phyloP scores from a whole-genome alignment of 2,113 vertebrate genomes.

The Eurystomus gularis region DNA sequence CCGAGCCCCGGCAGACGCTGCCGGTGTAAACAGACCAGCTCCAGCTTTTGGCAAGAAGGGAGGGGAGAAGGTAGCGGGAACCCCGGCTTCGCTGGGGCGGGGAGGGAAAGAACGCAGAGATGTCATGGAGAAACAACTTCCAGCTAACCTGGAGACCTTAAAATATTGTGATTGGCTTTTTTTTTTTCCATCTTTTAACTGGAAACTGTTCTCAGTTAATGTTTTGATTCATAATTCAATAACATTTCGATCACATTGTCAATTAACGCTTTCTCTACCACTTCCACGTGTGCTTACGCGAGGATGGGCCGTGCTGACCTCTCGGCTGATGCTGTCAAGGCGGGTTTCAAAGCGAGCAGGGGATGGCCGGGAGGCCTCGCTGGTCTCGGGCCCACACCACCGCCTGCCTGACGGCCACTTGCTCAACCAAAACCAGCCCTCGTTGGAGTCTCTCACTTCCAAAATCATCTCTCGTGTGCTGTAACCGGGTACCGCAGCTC shows the following conservation, averaged over 20 bases:
- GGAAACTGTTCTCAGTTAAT: background rate
- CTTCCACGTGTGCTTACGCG: background rate
- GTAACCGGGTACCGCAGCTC: accelerated
- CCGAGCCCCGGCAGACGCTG: background rate
- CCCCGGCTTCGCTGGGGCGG: background rate
- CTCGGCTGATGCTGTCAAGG: background rate
- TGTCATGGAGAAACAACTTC: background rate
- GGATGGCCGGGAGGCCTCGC: accelerated
- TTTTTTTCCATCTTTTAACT: background rate
- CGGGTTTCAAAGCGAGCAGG: background rate
- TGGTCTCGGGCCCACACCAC: accelerated
- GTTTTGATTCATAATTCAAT: background rate
- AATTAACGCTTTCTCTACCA: background rate
- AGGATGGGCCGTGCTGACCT: background rate
- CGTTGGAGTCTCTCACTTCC: background rate
- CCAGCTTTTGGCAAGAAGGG: background rate
- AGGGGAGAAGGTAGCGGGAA: background rate
- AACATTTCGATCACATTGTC: background rate
- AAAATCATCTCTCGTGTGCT: accelerated
- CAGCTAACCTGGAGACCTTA: background rate
- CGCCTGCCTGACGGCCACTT: background rate
- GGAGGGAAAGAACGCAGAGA: background rate
- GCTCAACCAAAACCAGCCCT: background rate
- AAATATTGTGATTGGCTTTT: background rate
- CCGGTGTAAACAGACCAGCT: background rate